phyloP scores from a whole-genome alignment of 1,140 invertebrate species.

The Phymorhynchus buccinoides region DNA sequence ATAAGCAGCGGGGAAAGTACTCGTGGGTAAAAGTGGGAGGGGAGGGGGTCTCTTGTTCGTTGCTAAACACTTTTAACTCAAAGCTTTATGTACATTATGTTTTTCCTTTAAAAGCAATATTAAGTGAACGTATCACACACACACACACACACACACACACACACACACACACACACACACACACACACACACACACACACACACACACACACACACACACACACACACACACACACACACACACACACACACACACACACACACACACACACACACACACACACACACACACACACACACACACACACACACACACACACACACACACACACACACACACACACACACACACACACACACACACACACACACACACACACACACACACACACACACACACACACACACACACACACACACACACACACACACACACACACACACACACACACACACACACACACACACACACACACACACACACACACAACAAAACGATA shows the following conservation, averaged over 20 bases:
- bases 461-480: no score
- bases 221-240: background rate
- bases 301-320: background rate
- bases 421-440: background rate
- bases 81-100: no score
- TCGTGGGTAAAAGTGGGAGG: no score
- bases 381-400: background rate
- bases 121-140: no score
- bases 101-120: no score
- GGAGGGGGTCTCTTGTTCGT: no score
- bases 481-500: no score
- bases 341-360: no score
- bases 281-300: background rate
- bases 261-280: background rate
- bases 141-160: background rate
- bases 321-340: constrained; percentile 13
- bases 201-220: background rate
- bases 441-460: background rate
- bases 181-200: background rate
- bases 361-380: background rate
- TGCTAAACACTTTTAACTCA: no score
- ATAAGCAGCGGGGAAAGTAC: no score
- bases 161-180: background rate
- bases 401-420: background rate
- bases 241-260: background rate